These are phyloP conservation scores for Octopus sinensis DNA, from an alignment of 1,140 invertebrate species.

Conservation along the genomic window DNA sequence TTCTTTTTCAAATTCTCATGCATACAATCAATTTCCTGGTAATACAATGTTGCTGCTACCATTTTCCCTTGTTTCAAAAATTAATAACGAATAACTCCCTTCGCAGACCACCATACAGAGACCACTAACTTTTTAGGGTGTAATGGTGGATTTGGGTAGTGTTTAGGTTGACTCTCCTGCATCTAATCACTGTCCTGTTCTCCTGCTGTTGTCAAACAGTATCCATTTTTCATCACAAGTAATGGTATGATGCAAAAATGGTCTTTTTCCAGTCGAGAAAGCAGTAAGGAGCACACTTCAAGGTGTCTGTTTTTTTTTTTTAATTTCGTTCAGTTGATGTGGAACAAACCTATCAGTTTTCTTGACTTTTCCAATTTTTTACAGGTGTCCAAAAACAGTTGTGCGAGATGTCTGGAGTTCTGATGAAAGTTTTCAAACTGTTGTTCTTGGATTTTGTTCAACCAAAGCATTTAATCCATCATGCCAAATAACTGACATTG, in stretches of 20 bases:
- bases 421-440: too few species aligned
- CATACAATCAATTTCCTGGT: not conserved
- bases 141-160: not conserved
- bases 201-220: not conserved
- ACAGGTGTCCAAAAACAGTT: not conserved
- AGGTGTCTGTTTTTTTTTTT: not conserved
- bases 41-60: not conserved
- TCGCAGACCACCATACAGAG: not conserved
- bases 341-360: not conserved
- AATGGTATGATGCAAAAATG: not conserved
- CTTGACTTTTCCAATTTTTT: not conserved
- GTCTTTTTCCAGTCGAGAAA: not conserved
- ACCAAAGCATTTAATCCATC: too few species aligned
- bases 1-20: not conserved
- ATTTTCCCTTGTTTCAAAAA: not conserved
- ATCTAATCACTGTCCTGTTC: not conserved
- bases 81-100: not conserved
- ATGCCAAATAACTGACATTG: too few species aligned
- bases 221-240: constrained; percentile 5
- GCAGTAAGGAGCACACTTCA: not conserved
- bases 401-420: not conserved
- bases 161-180: not conserved
- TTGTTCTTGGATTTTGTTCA: too few species aligned
- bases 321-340: not conserved
- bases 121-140: not conserved